Evolutionary conservation across 2,113 vertebrate genomes (phyloP).

Genomic region (Pteruthius melanotis): DNA sequence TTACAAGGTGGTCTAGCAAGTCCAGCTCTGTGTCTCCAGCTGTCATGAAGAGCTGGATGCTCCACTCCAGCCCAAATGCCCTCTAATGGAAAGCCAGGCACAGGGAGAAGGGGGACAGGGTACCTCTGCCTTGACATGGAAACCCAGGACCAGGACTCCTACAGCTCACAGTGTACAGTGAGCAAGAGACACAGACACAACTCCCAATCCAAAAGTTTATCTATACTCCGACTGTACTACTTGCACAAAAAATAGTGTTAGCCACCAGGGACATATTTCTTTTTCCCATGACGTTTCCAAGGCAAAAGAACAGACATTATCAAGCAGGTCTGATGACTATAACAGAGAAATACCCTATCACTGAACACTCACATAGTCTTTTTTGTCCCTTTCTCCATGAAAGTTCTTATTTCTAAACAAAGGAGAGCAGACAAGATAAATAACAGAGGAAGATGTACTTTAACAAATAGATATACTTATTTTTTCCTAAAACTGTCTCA

Average conservation of each 20-base stretch:
- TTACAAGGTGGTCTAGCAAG: neutral
- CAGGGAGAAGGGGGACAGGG: neutral
- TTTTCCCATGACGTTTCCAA: neutral
- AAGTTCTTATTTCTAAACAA: neutral
- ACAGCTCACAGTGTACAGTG: accelerated
- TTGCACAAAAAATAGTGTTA: neutral
- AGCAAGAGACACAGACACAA: neutral
- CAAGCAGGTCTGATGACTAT: neutral
- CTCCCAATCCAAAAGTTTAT: neutral
- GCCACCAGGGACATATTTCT: neutral
- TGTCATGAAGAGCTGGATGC: neutral
- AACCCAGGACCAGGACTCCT: neutral
- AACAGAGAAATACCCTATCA: neutral
- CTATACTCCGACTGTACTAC: neutral
- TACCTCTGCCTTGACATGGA: neutral
- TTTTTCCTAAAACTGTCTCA: neutral
- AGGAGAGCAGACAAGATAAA: neutral
- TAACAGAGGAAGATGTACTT: neutral
- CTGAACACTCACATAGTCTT: neutral
- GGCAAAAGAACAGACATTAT: neutral
- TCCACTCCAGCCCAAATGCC: neutral
- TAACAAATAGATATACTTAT: neutral
- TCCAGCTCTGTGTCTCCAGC: neutral
- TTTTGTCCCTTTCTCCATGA: neutral
- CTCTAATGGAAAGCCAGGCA: neutral